Evolutionary conservation across 2,888 invertebrate species (phyloP), one percentile per base, ranked within the genome.

Genomic region (Andricus curvator): DNA sequence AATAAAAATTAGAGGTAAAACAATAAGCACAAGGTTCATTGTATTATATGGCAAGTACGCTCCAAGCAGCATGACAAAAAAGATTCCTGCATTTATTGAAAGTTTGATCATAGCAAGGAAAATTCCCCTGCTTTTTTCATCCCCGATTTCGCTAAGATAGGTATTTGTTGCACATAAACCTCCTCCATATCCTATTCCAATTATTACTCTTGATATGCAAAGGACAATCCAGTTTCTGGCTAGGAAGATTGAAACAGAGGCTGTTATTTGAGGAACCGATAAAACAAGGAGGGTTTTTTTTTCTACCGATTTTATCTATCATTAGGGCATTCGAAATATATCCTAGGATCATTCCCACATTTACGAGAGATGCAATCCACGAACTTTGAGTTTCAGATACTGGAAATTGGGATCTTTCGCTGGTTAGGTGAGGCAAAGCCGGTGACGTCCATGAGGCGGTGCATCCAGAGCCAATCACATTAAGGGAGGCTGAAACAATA

Each of bases 91-190:
- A 44, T 44, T 93, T 66, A 94, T 93, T 56, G 94, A 94, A 82
- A 93, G 84, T 78, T 94, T 94, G 20, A 94, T 93, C 20, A 94
- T 93, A 0, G 95, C 94, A 1, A 94, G 94, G 4, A 95, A 89
- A 37, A 94, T 91, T 0, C 95, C 44, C 13, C 44, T 11, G 13
- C 13, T 44, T 44, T 15, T 44, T 3, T 2, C 1, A 15, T 44
- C 4, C 13, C 44, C 44, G 13, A 44, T 44, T 44, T 44, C 44
- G 44, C 11, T 13, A 13, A 44, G 4, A 87, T 95, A 95, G 86
- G 95, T 94, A 0, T 95, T 94, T 5, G 93, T 91, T 3, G 93
- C 93, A 62, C 94, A 93, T 74, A 93, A 93, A 15, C 93, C 90
- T 79, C 93, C 92, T 3, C 93, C 93, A 80, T 92, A 90, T 13